A percentile compares a stretch with the other conserved stretches of the same genome.
Conservation (phyloP, 1,140 invertebrate species). For the Drosophila orena region DNA sequence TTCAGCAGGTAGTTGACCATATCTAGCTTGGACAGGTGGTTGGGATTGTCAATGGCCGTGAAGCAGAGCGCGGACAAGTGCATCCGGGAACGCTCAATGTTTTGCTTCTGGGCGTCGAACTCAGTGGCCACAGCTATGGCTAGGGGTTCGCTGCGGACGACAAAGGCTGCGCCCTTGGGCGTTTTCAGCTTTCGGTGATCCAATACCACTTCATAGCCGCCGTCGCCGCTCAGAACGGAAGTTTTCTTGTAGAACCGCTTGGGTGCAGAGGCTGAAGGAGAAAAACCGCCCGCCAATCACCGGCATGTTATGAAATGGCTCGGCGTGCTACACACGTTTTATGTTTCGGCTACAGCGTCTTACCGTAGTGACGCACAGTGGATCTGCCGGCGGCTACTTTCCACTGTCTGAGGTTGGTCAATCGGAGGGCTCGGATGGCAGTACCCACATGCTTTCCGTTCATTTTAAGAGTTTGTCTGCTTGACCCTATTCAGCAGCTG, state of each 20-base stretch:
- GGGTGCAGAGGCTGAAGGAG: slow-evolving; percentile 81
- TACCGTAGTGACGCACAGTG: slow-evolving; percentile 58
- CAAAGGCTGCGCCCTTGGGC: slow-evolving; percentile 91
- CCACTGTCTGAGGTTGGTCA: slow-evolving; percentile 15
- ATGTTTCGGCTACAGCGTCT: not conserved
- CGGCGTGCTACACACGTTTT: not conserved
- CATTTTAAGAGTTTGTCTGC: slow-evolving; percentile 23
- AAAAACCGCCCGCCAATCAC: not conserved
- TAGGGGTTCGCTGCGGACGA: slow-evolving; percentile 93
- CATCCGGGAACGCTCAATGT: slow-evolving; percentile 92
- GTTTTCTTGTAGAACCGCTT: slow-evolving; percentile 91
- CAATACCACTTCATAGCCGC: slow-evolving; percentile 90
- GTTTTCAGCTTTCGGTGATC: slow-evolving; percentile 95
- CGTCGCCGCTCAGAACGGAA: slow-evolving; percentile 87
- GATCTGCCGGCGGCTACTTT: not conserved
- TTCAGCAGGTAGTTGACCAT: slow-evolving; percentile 92
- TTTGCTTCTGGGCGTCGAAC: slow-evolving; percentile 94
- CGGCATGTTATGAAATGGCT: slow-evolving; percentile 67
- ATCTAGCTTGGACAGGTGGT: slow-evolving; percentile 90
- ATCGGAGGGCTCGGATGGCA: slow-evolving; percentile 35
- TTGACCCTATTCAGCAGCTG: not conserved
- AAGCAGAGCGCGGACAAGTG: slow-evolving; percentile 96
- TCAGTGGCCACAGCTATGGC: slow-evolving; percentile 96
- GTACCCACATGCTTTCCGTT: slow-evolving; percentile 24
- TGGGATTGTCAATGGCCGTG: slow-evolving; percentile 96